These are phyloP conservation scores for Amphiprion ocellaris DNA, from an alignment of 2,113 vertebrate species.

Conservation along the genomic window DNA sequence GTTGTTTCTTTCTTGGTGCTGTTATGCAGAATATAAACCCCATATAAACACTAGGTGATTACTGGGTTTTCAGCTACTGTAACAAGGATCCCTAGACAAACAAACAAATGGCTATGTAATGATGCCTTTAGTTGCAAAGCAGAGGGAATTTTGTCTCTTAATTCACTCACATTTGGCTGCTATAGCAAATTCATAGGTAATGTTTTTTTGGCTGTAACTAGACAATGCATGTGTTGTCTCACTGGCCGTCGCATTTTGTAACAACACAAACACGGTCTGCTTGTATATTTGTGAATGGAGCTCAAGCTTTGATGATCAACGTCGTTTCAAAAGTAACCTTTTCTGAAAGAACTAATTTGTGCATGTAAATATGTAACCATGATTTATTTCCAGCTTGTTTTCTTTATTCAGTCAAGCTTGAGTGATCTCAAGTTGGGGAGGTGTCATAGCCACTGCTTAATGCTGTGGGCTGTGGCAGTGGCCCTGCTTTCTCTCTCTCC, in stretches of 20 bases:
- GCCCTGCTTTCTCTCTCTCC: no score
- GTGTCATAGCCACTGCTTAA: no score
- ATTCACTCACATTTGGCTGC: neutral
- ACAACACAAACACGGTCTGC: no score
- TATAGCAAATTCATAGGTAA: neutral
- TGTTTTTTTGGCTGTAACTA: neutral
- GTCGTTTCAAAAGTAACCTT: neutral
- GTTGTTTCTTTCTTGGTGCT: neutral
- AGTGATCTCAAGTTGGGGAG: no score
- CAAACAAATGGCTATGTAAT: neutral
- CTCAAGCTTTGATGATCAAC: no score
- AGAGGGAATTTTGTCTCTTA: conserved; percentile 3
- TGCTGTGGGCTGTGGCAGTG: no score
- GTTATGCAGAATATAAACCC: neutral
- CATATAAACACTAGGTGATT: neutral
- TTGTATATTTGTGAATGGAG: no score
- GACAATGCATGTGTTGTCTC: neutral
- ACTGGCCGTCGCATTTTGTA: neutral
- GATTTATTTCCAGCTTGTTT: neutral
- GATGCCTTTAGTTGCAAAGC: neutral
- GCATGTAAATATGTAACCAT: neutral
- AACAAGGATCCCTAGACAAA: neutral
- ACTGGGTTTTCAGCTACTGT: neutral
- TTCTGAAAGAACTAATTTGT: neutral
- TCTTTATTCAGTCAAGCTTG: neutral